phyloP scores from a whole-genome alignment of 2,888 invertebrate genomes.

The Mechanitis messenoides region DNA sequence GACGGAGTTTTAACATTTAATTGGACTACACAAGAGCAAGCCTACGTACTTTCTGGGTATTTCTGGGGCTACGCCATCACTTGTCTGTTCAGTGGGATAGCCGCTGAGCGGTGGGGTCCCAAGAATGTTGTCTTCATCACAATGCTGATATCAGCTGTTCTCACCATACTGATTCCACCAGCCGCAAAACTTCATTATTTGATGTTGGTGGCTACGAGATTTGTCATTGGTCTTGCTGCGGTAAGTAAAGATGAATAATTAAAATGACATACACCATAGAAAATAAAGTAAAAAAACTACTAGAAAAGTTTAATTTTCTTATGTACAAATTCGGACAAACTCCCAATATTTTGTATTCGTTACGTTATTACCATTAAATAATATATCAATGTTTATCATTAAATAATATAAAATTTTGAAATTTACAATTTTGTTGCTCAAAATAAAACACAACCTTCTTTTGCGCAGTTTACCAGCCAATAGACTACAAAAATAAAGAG shows the following conservation, averaged over 20 bases:
- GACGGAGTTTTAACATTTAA: conserved; percentile 59
- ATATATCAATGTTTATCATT: no score
- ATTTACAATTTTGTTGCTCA: no score
- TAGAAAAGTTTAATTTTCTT: no score
- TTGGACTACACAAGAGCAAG: conserved; percentile 80
- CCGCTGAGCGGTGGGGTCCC: conserved; percentile 81
- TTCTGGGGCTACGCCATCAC: conserved; percentile 79
- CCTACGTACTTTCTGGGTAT: conserved; percentile 77
- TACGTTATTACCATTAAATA: no score
- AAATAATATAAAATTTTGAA: no score
- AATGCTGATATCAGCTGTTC: conserved; percentile 69
- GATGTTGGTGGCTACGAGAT: conserved; percentile 75
- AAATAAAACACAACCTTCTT: no score
- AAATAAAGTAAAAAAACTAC: no score
- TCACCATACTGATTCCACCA: conserved; percentile 79
- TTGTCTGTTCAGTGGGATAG: conserved; percentile 78
- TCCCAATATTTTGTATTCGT: no score
- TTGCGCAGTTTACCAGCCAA: no score
- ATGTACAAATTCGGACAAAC: no score
- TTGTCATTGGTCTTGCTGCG: conserved; percentile 78
- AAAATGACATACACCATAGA: no score
- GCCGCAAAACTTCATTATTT: conserved; percentile 77
- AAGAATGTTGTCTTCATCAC: conserved; percentile 76
- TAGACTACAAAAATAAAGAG: no score
- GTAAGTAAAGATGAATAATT: conserved; percentile 54